These are phyloP conservation scores for Pomacea maculata DNA, from an alignment of 1,140 invertebrate species.

Conservation along the genomic window DNA sequence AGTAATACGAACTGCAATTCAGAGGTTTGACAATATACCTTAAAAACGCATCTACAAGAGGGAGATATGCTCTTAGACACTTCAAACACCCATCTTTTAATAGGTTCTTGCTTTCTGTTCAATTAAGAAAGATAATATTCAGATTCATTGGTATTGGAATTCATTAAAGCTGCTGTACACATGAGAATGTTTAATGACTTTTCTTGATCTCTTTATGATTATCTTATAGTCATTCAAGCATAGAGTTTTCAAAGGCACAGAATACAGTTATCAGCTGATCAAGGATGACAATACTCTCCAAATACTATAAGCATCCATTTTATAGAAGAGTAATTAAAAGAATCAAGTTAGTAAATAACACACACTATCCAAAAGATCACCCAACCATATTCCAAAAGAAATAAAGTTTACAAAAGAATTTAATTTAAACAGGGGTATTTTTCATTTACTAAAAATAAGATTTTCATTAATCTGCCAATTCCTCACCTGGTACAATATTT, in stretches of 20 bases:
- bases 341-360: background rate
- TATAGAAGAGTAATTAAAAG: background rate
- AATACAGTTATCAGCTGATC: too few species aligned
- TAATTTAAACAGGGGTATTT: background rate
- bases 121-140: background rate
- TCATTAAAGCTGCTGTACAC: background rate
- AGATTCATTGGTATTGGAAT: background rate
- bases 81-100: background rate
- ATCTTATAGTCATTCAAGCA: too few species aligned
- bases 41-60: background rate
- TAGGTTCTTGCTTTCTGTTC: background rate
- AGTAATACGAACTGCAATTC: slow-evolving; percentile 6
- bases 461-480: too few species aligned
- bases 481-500: too few species aligned
- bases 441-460: too few species aligned
- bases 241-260: too few species aligned
- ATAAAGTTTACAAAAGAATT: too few species aligned
- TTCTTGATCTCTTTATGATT: too few species aligned
- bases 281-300: too few species aligned
- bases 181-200: too few species aligned
- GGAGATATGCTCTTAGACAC: background rate
- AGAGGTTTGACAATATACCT: background rate
- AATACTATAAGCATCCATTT: background rate
- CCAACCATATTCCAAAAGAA: too few species aligned
- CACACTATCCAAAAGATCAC: too few species aligned